Evolutionary conservation across 2,797 vertebrate genomes (phyloP), one percentile per base, ranked within the genome.

Genomic region (Scomberomorus guttatus): DNA sequence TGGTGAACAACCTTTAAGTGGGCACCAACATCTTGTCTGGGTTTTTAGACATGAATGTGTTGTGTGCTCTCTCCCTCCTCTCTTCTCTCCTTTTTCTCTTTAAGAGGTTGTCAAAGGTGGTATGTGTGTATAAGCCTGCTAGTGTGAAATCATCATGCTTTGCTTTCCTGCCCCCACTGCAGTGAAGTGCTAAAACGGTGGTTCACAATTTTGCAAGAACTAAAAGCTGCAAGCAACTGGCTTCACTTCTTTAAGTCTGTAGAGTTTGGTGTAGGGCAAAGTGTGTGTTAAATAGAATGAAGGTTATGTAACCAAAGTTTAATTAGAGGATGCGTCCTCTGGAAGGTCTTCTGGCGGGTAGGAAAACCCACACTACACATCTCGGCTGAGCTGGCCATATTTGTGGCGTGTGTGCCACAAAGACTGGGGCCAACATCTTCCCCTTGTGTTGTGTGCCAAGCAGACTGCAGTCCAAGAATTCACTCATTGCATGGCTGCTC

Each of bases 351-450:
- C 46, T 64, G 55, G 24, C 10, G 1, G 13, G 6, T 25, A 3
- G 20, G 15, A 67, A 59, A 76, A 18, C 39, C 7, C 27, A 27
- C 54, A 37, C 29, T 25, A 10, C 44, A 66, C 22, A 27, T 64
- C 44, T 54, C 67, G 9, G 29, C 34, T 20, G 48, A 51, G 29
- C n/a, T 42, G 57, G 34, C 37, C 34, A n/a, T 65, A 24, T 34
- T 9, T 34, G 2, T 66, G 22, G n/a, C 22, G 4, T 70, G 10
- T 59, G 51, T 0, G 6, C 18, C 57, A 55, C 52, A 20, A 22
- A 64, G 24, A 64, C 50, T 50, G 6, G 12, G 62, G 67, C 71
- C 77, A 69, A 57, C 48, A 63, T 71, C 13, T n/a, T 72, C 5
- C 37, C 32, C 9, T 52, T 44, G 12, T 37, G 50, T 24, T 27